phyloP scores from a whole-genome alignment of 2,797 vertebrate genomes.

The Emydoidea blandingii region DNA sequence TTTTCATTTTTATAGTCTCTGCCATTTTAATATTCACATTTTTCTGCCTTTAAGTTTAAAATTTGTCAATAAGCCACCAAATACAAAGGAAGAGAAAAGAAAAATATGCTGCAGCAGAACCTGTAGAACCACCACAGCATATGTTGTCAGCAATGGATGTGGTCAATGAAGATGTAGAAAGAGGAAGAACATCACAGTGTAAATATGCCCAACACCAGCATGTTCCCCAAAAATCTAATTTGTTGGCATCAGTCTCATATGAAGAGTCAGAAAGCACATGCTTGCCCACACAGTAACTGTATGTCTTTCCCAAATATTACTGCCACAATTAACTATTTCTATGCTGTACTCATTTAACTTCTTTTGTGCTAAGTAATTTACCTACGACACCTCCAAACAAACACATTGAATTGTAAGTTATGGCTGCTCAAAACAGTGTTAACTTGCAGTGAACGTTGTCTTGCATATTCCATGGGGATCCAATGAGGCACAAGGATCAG shows the following conservation, averaged over 20 bases:
- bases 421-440: neutral
- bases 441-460: neutral
- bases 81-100: constrained; percentile 46
- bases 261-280: neutral
- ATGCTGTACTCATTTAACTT: neutral
- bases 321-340: constrained; percentile 43
- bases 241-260: constrained; percentile 9
- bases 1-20: constrained; percentile 43
- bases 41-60: constrained; percentile 46
- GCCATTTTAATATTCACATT: neutral
- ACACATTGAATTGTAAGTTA: neutral
- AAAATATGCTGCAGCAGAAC: neutral
- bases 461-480: neutral
- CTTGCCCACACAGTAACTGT: neutral
- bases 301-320: neutral
- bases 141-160: constrained; percentile 33
- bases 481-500: neutral
- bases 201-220: constrained; percentile 32
- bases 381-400: neutral
- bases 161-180: constrained; percentile 49
- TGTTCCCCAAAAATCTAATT: constrained; percentile 7
- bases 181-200: constrained; percentile 40
- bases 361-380: neutral
- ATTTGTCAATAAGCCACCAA: constrained; percentile 11
- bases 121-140: neutral